Base-by-base conservation (phyloP, 1,140 invertebrate genomes). In the Orussus abietinus region DNA sequence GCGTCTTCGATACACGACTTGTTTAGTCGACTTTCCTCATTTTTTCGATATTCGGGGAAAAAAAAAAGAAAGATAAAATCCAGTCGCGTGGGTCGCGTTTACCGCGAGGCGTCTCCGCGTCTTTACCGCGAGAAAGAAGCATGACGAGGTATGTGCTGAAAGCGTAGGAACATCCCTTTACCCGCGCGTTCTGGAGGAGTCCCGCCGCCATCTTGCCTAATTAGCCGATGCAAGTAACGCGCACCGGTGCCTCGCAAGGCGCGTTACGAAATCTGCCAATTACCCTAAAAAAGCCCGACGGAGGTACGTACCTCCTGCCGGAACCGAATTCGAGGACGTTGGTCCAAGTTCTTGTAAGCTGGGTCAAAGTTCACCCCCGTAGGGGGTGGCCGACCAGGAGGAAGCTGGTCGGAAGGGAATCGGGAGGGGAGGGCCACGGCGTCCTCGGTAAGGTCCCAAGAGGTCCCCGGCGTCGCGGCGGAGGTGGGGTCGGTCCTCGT, bases 131-230 rank as follows among this genome's bases (percentile, higher is more conserved):
- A 52, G 55, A 63, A 57, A 55, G 46, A 47, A 59, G 46, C 64
- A 62, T 69, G 59, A 66, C 59, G 56, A 62, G 46, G 52, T 54
- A 62, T 65, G 62, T 64, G 62, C 57, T 62, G 63, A 69, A 69
- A 69, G 66, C 66, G 66, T 66, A 57, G 26, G 55, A 64, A 54
- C 48, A 57, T 59, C 47, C 52, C 48, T 58, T 55, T 52, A 56
- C 19, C 22, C n/a, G 10, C 20, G 15, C 19, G 37, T n/a, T n/a
- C n/a, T n/a, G n/a, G n/a, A n/a, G n/a, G n/a, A n/a, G n/a, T n/a
- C n/a, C n/a, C n/a, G n/a, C n/a, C n/a, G n/a, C n/a, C n/a, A n/a
- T n/a, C n/a, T n/a, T n/a, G n/a, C n/a, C n/a, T n/a, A n/a, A n/a
- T n/a, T n/a, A n/a, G n/a, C n/a, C n/a, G n/a, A n/a, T n/a, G n/a